phyloP scores from a whole-genome alignment of 35 echinoderm and acorn worm genomes.

The Stichopus chloronotus region DNA sequence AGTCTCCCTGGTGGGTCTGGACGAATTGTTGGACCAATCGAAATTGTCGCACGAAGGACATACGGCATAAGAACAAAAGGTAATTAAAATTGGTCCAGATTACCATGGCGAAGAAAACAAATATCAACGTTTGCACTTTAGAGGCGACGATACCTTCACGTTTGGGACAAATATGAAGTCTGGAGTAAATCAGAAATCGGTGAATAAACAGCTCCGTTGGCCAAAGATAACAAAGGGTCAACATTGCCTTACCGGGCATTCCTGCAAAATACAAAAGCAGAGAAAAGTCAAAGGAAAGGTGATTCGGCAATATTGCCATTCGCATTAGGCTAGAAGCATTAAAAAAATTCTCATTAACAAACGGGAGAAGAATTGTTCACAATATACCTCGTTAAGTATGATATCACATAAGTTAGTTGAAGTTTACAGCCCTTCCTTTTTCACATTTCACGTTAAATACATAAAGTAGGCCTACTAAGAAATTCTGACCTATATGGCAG shows the following conservation, averaged over 20 bases:
- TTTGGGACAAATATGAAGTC: not conserved
- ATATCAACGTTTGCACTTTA: not conserved
- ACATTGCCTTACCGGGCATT: not conserved
- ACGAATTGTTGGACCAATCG: conserved; percentile 60
- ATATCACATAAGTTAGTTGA: no score
- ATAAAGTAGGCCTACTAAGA: no score
- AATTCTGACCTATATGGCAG: no score
- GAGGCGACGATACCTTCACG: not conserved
- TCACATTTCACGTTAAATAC: no score
- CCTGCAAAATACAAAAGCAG: not conserved
- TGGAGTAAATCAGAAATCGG: not conserved
- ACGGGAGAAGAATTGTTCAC: no score
- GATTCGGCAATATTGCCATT: no score
- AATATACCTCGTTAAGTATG: no score
- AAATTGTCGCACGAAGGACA: conserved; percentile 68
- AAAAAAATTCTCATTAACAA: no score
- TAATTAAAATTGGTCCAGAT: conserved; percentile 58
- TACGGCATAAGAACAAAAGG: conserved; percentile 56
- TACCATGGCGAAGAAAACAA: not conserved
- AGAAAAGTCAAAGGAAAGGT: not conserved
- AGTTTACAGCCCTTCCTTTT: no score
- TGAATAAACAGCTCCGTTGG: not conserved
- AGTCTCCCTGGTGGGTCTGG: conserved; percentile 50
- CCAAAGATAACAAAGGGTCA: not conserved
- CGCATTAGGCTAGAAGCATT: no score